These are phyloP conservation scores for Drosophila ironensis DNA, from an alignment of 1,140 invertebrate genomes.

Conservation along the genomic window DNA sequence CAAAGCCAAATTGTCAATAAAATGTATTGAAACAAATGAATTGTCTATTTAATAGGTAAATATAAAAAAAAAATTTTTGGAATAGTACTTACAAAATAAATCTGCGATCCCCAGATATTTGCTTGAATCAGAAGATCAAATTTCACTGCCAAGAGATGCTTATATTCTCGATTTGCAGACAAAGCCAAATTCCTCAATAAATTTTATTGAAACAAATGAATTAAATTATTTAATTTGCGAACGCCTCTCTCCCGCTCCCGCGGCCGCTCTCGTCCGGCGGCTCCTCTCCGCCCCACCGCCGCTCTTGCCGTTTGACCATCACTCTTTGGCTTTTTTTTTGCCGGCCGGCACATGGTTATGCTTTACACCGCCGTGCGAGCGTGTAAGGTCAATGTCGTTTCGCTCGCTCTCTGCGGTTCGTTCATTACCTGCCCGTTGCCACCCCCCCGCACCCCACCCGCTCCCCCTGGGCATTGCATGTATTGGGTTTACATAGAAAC, in stretches of 20 bases:
- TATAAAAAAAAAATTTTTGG: too few species aligned
- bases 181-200: too few species aligned
- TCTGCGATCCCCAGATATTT: too few species aligned
- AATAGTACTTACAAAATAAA: too few species aligned
- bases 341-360: slow-evolving; percentile 33
- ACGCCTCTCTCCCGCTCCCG: background rate
- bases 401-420: slow-evolving; percentile 27
- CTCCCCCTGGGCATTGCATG: slow-evolving; percentile 50
- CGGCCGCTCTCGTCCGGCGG: slow-evolving; percentile 2
- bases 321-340: slow-evolving; percentile 26
- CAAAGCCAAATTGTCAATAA: too few species aligned
- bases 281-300: too few species aligned
- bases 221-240: slow-evolving; percentile 5
- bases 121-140: too few species aligned
- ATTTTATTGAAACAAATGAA: background rate
- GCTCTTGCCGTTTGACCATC: slow-evolving; percentile 10
- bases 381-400: slow-evolving; percentile 80
- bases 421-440: slow-evolving; percentile 15
- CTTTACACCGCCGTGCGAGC: background rate
- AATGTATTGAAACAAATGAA: too few species aligned
- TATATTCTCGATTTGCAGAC: too few species aligned
- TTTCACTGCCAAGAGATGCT: too few species aligned
- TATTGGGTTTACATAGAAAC: slow-evolving; percentile 66
- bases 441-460: background rate
- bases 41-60: too few species aligned